A percentile compares a stretch with the other conserved stretches of the same genome.
Conservation (phyloP, 2,888 invertebrate species). For the Bursaphelenchus okinawaensis region DNA sequence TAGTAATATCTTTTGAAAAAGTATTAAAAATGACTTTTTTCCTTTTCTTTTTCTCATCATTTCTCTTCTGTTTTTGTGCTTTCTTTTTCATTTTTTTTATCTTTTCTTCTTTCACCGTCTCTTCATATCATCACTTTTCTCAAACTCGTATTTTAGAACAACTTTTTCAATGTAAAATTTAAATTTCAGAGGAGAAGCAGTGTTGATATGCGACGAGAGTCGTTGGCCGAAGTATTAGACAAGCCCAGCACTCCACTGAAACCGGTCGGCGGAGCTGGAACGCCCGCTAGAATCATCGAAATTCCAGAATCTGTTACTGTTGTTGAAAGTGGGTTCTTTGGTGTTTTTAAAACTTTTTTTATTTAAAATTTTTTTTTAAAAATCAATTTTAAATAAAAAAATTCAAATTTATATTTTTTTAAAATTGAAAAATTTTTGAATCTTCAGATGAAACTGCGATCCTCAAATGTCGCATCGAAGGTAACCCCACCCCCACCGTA, state of each 20-base stretch:
- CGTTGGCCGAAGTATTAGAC: constrained; percentile 52
- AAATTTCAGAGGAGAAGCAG: constrained; percentile 73
- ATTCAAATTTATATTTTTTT: no score
- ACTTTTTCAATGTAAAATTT: not conserved
- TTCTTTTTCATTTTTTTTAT: not conserved
- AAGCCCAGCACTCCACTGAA: constrained; percentile 70
- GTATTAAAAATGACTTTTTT: not conserved
- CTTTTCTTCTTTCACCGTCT: not conserved
- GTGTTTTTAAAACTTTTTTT: no score
- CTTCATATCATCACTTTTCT: not conserved
- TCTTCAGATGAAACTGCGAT: constrained; percentile 79
- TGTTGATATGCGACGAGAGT: constrained; percentile 78
- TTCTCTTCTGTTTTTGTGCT: not conserved
- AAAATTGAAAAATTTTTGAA: not conserved
- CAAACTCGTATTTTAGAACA: constrained; percentile 2
- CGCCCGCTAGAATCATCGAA: constrained; percentile 76
- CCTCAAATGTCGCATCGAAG: constrained; percentile 85
- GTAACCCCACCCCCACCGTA: constrained; percentile 87
- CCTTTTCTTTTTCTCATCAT: not conserved
- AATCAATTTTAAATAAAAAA: no score
- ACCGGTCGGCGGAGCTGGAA: constrained; percentile 65
- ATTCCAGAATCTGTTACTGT: constrained; percentile 90
- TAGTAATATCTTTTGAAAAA: no score
- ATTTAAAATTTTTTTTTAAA: not conserved
- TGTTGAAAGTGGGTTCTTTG: constrained; percentile 73